A percentile compares a stretch with the other conserved stretches of the same genome.
These are phyloP conservation scores for Acanthosepion pharaonis DNA, from an alignment of 2,888 invertebrate species.

Conservation along the genomic window DNA sequence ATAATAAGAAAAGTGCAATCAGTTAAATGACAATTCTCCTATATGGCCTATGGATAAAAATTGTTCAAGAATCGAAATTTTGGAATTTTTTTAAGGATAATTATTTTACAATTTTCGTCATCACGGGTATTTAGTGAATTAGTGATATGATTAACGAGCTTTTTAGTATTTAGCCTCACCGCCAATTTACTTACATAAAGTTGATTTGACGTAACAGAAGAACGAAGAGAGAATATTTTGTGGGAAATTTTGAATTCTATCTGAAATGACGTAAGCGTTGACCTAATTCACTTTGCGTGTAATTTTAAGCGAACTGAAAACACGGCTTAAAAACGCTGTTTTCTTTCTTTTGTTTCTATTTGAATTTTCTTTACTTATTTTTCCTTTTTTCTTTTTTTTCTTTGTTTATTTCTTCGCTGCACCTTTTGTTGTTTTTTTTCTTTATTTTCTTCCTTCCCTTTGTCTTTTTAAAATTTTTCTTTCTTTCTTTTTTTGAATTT, in stretches of 20 bases:
- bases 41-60: no score
- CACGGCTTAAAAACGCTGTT: no score
- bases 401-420: not conserved
- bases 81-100: no score
- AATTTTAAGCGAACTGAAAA: no score
- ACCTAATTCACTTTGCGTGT: not conserved
- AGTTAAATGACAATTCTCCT: no score
- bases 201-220: not conserved
- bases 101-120: no score
- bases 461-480: not conserved
- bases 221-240: not conserved
- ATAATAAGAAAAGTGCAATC: no score
- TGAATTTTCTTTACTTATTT: not conserved
- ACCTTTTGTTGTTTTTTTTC: not conserved
- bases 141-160: no score
- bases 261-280: not conserved
- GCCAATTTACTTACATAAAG: not conserved
- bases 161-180: no score
- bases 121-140: no score
- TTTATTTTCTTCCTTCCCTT: not conserved
- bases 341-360: not conserved
- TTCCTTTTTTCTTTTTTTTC: not conserved
- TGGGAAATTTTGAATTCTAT: not conserved
- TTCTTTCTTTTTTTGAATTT: not conserved
- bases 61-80: no score